Evolutionary conservation across 2,888 invertebrate species (phyloP), one percentile per base, ranked within the genome.

Genomic region (Steinernema hermaphroditum): DNA sequence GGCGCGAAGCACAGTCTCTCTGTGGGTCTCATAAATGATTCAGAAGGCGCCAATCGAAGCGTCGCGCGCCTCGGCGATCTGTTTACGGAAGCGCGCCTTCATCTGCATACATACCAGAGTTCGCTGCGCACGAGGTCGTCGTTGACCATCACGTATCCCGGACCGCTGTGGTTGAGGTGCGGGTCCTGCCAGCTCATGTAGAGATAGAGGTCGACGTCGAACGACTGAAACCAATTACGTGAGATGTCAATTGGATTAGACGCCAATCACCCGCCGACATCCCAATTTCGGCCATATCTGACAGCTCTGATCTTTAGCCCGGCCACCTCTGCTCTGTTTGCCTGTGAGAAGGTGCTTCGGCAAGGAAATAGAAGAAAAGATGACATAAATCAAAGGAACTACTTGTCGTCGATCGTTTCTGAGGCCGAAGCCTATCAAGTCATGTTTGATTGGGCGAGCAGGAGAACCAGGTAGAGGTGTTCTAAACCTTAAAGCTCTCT

Each of bases 161-260:
- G 37, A 27, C 69, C 71, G 50, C 69, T 70, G 69, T 78, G 79
- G 27, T 49, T 69, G n/a, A 78, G 69, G 43, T 43, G 32, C 2
- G 70, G 71, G 68, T 78, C 79, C 1, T 22, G 41, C 79, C 79
- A 78, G 29, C 57, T 57, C 68, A 71, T 68, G 68, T 78, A 80
- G 46, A 78, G 46, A 68, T 78, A 78, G 34, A 78, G 34, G 44
- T 78, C 79, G 27, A 79, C 79, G 71, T 80, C 77, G 41, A 75
- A 79, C 22, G 75, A 71, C 79, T 78, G 44, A 73, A 74, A 68
- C n/a, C 46, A 46, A 46, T 46, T 46, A 46, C 16, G 46, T 46
- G 46, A 46, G 22, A 6, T 19, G 46, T 34, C 32, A 29, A 29
- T 62, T 32, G 27, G 24, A 22, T 19, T 14, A 46, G 16, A 14